Conservation (phyloP, 1,140 invertebrate genomes). For the Amphibalanus amphitrite region DNA sequence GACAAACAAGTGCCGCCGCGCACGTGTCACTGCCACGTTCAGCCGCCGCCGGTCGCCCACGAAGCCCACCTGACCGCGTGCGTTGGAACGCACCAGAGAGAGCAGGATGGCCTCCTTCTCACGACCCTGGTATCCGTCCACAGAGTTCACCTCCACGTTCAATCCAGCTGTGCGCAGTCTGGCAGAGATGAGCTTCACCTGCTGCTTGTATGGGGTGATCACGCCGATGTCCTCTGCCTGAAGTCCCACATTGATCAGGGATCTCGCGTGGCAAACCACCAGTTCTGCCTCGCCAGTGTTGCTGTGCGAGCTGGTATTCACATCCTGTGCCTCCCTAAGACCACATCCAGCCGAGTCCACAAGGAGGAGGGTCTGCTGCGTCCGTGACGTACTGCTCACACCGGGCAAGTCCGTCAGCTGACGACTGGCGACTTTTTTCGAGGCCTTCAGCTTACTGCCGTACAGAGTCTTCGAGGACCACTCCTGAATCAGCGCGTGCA, state of each 20-base stretch:
- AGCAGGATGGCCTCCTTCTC: constrained; percentile 37
- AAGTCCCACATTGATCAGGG: constrained; percentile 31
- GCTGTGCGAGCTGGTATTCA: constrained; percentile 35
- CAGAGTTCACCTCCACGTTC: constrained; percentile 35
- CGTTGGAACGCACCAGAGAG: constrained; percentile 31
- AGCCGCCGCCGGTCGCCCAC: constrained; percentile 38
- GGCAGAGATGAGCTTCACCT: constrained; percentile 29
- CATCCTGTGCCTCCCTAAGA: constrained; percentile 30
- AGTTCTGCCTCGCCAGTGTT: constrained; percentile 40
- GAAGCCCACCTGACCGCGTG: constrained; percentile 38
- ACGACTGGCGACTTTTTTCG: constrained; percentile 31
- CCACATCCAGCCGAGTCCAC: constrained; percentile 40
- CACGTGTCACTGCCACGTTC: constrained; percentile 44
- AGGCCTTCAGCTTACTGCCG: constrained; percentile 28
- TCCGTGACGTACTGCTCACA: constrained; percentile 27
- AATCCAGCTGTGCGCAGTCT: constrained; percentile 24
- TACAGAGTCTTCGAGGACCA: constrained; percentile 36
- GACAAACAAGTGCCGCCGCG: constrained; percentile 36
- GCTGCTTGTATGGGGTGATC: constrained; percentile 38
- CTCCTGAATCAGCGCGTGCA: constrained; percentile 40
- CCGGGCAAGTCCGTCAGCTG: constrained; percentile 31
- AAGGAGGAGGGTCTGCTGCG: constrained; percentile 26
- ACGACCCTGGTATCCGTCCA: constrained; percentile 40
- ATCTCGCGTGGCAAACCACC: constrained; percentile 30
- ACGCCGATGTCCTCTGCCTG: constrained; percentile 34